Evolutionary conservation across 2,113 vertebrate genomes (phyloP).

Genomic region (Larimichthys crocea): DNA sequence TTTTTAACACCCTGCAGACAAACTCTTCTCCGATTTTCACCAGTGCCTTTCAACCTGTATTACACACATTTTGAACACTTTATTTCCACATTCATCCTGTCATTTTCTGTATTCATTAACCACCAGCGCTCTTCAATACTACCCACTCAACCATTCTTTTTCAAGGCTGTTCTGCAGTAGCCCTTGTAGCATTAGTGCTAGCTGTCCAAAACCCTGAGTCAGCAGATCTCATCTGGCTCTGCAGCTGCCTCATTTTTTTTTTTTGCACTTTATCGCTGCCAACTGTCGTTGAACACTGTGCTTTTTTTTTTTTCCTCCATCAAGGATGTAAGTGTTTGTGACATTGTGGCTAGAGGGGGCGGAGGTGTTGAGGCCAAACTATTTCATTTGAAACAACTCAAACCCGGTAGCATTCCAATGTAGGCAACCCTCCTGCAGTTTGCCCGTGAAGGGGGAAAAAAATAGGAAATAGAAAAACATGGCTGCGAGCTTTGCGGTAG

Average conservation of each 20-base stretch:
- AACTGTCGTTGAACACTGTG: conserved; percentile 54
- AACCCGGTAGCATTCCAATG: conserved; percentile 70
- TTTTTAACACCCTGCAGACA: conserved; percentile 14
- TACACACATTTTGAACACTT: conserved; percentile 28
- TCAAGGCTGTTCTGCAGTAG: conserved; percentile 23
- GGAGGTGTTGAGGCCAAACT: conserved; percentile 76
- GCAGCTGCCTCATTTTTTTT: conserved; percentile 46
- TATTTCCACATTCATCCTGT: conserved; percentile 51
- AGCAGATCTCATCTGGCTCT: conserved; percentile 50
- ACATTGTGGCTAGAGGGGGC: conserved; percentile 71
- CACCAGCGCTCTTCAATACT: conserved; percentile 32
- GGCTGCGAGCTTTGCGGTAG: conserved; percentile 44
- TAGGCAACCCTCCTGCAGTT: conserved; percentile 58
- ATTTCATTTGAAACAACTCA: conserved; percentile 76
- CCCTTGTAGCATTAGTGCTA: conserved; percentile 48
- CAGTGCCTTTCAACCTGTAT: conserved; percentile 35
- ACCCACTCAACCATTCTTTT: conserved; percentile 41
- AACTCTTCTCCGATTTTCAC: conserved; percentile 32
- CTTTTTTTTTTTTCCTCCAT: conserved; percentile 37
- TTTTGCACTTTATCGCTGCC: conserved; percentile 58
- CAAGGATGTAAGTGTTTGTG: conserved; percentile 77
- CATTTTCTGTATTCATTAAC: conserved; percentile 58
- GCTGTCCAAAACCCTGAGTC: conserved; percentile 57
- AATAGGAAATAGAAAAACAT: conserved; percentile 61
- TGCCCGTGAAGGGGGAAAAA: conserved; percentile 31